These are phyloP conservation scores for Fragum fragum DNA, from an alignment of 2,888 invertebrate species.

Conservation along the genomic window DNA sequence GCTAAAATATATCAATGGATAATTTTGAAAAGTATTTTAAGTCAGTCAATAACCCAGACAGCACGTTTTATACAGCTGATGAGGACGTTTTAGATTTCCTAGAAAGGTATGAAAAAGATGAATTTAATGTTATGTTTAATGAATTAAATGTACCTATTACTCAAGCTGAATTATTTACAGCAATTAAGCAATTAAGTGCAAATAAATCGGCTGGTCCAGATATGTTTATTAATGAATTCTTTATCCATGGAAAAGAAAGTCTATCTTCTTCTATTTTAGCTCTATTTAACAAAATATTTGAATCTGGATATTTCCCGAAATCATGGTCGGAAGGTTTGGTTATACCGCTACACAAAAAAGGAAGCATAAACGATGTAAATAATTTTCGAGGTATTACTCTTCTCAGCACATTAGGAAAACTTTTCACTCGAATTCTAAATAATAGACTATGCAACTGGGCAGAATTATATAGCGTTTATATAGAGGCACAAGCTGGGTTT, in stretches of 20 bases:
- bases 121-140: slow-evolving; percentile 17
- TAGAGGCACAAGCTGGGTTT: slow-evolving; percentile 1
- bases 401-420: slow-evolving; percentile 12
- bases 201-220: slow-evolving; percentile 10
- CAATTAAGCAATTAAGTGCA: slow-evolving; percentile 25
- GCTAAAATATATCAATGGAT: slow-evolving; percentile 4
- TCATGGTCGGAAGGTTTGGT: slow-evolving; percentile 25
- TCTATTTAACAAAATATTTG: slow-evolving; percentile 16
- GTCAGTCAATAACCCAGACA: slow-evolving; percentile 27
- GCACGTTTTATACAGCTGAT: slow-evolving; percentile 28
- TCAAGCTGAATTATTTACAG: not conserved
- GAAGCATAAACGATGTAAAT: slow-evolving; percentile 12
- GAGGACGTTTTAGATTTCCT: slow-evolving; percentile 31
- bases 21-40: slow-evolving; percentile 31
- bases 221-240: slow-evolving; percentile 20
- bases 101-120: slow-evolving; percentile 16
- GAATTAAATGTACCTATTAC: slow-evolving; percentile 16
- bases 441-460: too few relatives aligned
- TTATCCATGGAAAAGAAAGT: slow-evolving; percentile 7
- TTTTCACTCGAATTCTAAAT: slow-evolving; percentile 8
- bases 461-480: slow-evolving; percentile 11
- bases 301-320: slow-evolving; percentile 24
- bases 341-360: not conserved
- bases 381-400: slow-evolving; percentile 7
- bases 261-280: not conserved